Evolutionary conservation across 2,797 vertebrate genomes (phyloP), one percentile per base, ranked within the genome.

Genomic region (Eospalax fontanierii): DNA sequence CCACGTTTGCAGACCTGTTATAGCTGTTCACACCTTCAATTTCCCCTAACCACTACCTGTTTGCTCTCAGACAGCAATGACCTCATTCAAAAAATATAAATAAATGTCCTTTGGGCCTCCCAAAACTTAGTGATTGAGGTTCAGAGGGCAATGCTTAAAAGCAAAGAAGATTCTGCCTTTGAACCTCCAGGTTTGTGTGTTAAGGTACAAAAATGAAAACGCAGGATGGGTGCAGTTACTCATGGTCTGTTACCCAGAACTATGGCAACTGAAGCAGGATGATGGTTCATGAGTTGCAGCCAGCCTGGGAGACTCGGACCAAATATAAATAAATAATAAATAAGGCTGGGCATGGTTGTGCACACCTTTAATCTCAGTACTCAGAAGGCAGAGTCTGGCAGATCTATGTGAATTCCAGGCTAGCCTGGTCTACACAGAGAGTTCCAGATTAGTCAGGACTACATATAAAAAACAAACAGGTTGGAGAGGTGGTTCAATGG

Each of bases 41-140:
- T 91, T 82, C 7, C 54, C 38, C 80, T 78, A 59, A 92, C 66
- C 85, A 24, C 61, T 86, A 82, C 78, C 87, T 81, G 91, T 46
- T 43, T 46, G 80, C 33, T 86, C 50, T 43, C 80, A 89, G 83
- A 46, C 84, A 35, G 68, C 50, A 7, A 84, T 93, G 91, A 90
- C 86, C 57, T 93, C 94, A 96, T 79, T 63, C 11, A 3, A 85
- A 92, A 82, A 75, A 82, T 26, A 70, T 40, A 87, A 71, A 80
- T 68, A 91, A 65, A 38, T 43, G 83, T 15, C 92, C 70, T 90
- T 35, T 19, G 33, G 61, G 50, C 24, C 61, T 90, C 87, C 57
- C 76, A 70, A 87, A 84, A 33, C 50, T 86, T 65, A 16, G 74
- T 80, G 88, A 74, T 57, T 18, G 57, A 26, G 66, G 59, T 59